Conservation (phyloP, 2,888 invertebrate species). For the Orthosia cruda region DNA sequence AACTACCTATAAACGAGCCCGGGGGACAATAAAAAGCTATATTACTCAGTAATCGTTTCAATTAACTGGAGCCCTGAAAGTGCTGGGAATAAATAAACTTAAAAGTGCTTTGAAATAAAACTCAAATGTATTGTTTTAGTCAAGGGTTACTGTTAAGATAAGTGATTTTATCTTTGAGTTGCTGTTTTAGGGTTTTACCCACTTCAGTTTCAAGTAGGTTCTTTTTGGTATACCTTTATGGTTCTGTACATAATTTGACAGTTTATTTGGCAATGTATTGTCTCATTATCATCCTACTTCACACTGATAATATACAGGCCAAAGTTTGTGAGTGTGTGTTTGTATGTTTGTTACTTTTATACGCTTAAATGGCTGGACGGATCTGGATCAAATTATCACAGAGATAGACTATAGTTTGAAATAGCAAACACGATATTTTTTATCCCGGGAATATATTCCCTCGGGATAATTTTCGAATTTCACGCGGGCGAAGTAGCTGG, state of each 20-base stretch:
- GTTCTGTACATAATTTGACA: not conserved
- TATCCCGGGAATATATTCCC: no score
- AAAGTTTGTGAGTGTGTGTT: no score
- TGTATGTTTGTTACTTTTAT: no score
- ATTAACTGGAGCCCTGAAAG: slow-evolving; percentile 64
- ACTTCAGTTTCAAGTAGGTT: not conserved
- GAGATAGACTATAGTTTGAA: no score
- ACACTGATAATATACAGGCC: no score
- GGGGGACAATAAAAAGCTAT: slow-evolving; percentile 51
- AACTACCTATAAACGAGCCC: slow-evolving; percentile 58
- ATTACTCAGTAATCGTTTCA: slow-evolving; percentile 69
- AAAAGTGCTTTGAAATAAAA: slow-evolving; percentile 41
- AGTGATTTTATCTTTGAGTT: slow-evolving; percentile 28
- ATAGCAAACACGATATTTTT: no score
- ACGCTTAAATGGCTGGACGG: no score
- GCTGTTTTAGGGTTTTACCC: not conserved
- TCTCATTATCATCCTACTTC: no score
- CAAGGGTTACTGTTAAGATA: slow-evolving; percentile 41
- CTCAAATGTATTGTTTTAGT: slow-evolving; percentile 45
- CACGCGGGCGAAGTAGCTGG: no score
- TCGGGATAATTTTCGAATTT: no score
- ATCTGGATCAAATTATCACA: no score
- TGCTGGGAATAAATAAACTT: slow-evolving; percentile 35
- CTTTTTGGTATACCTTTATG: not conserved
- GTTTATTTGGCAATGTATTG: not conserved